Evolutionary conservation across 2,888 invertebrate species (phyloP), one percentile per base, ranked within the genome.

Genomic region (Atrina japonica): DNA sequence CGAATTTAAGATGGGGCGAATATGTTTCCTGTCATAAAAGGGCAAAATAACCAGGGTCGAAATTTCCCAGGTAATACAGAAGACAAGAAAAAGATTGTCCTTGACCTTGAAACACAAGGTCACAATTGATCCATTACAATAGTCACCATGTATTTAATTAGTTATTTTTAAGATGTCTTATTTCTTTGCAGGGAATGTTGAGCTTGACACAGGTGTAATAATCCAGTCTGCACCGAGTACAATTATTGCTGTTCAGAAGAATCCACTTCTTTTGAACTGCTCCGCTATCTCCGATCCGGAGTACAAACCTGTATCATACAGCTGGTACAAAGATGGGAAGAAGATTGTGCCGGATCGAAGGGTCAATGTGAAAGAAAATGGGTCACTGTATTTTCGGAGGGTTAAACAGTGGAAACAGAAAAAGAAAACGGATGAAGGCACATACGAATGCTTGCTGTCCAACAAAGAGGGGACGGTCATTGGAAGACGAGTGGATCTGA

Each of bases 391-490:
- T 41, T 58, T 66, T 35, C 66, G 30, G 35, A 49, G 50, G 18
- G 25, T 58, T 2, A 66, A 66, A 27, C 55, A 40, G 16, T 11
- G 49, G 25, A 35, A 35, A 11, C 5, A 35, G 35, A 35, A 35
- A 11, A 7, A 7, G 11, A 35, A 35, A 35, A 35, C 35, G 35
- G 78, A 83, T 60, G 78, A 74, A n/a, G 83, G 83, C 35, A 61
- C 77, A n/a, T 83, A 83, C 27, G 81, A 81, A 21, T 83, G 83
- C 70, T 77, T 74, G 64, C 73, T 75, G 40, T 60, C 56, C 9
- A 78, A 80, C 60, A 52, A 49, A 3, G 49, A 75, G 45, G 83
- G 83, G 16, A 80, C 77, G 0, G 72, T 83, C n/a, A 70, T 83
- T 9, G 80, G 72, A 3, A 66, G 80, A 43, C 75, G 77, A n/a